A percentile compares a stretch with the other conserved stretches of the same genome.
Conservation (phyloP, 1,140 invertebrate species). For the Drosophila busckii region DNA sequence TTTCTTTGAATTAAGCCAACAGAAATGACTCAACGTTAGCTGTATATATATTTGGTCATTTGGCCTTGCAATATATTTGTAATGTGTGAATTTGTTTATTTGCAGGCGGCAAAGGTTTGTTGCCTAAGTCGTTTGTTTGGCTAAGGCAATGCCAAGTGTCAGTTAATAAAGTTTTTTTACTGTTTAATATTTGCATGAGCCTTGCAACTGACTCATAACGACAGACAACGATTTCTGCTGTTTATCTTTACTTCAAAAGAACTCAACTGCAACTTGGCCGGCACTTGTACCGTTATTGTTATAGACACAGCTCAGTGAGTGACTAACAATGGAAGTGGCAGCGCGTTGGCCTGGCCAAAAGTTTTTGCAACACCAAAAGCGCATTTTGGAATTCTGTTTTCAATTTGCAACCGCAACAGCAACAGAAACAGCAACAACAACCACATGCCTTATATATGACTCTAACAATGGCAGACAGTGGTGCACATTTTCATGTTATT, state of each 20-base stretch:
- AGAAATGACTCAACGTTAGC: slow-evolving; percentile 40
- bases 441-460: slow-evolving; percentile 14
- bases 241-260: too few relatives aligned
- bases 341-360: slow-evolving; percentile 26
- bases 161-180: background rate
- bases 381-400: slow-evolving; percentile 52
- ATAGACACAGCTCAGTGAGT: slow-evolving; percentile 27
- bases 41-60: slow-evolving; percentile 15
- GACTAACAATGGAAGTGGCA: slow-evolving; percentile 35
- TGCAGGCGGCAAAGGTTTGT: slow-evolving; percentile 10
- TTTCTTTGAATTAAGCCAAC: slow-evolving; percentile 60
- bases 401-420: slow-evolving; percentile 24
- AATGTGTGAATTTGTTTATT: slow-evolving; percentile 11
- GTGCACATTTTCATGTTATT: slow-evolving; percentile 31
- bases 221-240: too few relatives aligned
- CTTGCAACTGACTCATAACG: too few relatives aligned
- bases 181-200: background rate
- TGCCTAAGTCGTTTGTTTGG: slow-evolving; percentile 27
- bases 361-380: slow-evolving; percentile 53
- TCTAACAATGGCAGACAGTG: slow-evolving; percentile 23
- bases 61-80: slow-evolving; percentile 18
- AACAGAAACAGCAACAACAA: slow-evolving; percentile 14
- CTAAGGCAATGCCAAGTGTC: background rate
- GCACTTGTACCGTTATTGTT: too few relatives aligned
- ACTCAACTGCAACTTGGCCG: slow-evolving; percentile 19